These are phyloP conservation scores for Helicorthomorpha holstii DNA, from an alignment of 1,140 invertebrate genomes.

Conservation along the genomic window DNA sequence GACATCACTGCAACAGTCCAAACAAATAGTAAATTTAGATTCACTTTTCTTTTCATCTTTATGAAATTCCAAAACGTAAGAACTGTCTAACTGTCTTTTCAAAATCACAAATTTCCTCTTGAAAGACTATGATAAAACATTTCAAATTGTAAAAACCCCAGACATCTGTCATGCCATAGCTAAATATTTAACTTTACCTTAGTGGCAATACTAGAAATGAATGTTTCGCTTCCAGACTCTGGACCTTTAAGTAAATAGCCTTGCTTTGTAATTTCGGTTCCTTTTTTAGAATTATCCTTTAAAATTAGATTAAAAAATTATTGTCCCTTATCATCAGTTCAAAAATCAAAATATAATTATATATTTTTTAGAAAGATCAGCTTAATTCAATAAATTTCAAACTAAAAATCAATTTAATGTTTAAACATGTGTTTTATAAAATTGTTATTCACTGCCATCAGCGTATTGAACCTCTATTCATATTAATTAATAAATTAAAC, in stretches of 20 bases:
- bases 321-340: no score
- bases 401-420: no score
- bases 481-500: no score
- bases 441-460: no score
- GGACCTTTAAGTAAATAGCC: conserved; percentile 79
- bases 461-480: no score
- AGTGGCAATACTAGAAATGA: conserved; percentile 67
- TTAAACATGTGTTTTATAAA: no score
- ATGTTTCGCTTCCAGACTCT: conserved; percentile 56
- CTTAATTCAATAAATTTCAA: no score
- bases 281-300: conserved; percentile 24
- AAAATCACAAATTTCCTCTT: conserved; percentile 77
- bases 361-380: no score
- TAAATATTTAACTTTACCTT: no score
- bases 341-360: no score
- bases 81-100: conserved; percentile 71
- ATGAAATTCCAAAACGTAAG: conserved; percentile 74
- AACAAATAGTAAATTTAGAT: conserved; percentile 74
- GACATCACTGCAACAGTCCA: conserved; percentile 81
- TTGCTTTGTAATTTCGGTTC: conserved; percentile 62
- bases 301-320: conserved; percentile 9
- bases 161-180: no score
- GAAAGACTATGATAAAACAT: conserved; percentile 41
- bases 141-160: no score
- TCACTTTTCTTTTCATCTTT: conserved; percentile 84